Evolutionary conservation across 2,797 vertebrate genomes (phyloP).

Genomic region (Pseudopleuronectes americanus): DNA sequence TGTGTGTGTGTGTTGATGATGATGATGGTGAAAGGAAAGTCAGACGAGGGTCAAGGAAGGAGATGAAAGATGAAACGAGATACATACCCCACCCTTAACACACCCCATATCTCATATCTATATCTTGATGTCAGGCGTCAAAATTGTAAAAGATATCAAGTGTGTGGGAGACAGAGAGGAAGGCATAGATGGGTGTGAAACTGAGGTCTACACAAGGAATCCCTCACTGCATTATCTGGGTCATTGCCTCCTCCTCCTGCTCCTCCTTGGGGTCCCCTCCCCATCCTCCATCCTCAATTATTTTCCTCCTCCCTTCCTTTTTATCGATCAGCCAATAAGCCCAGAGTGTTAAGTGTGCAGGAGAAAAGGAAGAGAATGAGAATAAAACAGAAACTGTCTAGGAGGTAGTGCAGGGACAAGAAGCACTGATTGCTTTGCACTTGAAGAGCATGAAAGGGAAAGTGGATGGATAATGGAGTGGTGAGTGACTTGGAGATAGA

Average conservation of each 20-base stretch:
- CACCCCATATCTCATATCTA: constrained; percentile 16
- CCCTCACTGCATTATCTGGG: constrained; percentile 85
- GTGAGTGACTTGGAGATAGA: neutral
- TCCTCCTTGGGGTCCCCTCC: constrained; percentile 12
- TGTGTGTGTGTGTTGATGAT: neutral
- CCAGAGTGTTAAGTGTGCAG: neutral
- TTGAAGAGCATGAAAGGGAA: constrained; percentile 7
- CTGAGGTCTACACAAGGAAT: constrained; percentile 64
- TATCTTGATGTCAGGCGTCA: neutral
- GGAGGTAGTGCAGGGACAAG: neutral
- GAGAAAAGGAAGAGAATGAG: constrained; percentile 1
- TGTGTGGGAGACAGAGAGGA: neutral
- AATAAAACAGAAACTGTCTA: constrained; percentile 1
- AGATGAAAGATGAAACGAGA: constrained; percentile 23
- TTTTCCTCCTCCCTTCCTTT: neutral
- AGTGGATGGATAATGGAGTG: neutral
- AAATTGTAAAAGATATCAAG: constrained; percentile 1
- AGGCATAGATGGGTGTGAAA: constrained; percentile 51
- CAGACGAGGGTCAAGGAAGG: constrained; percentile 47
- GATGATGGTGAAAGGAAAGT: constrained; percentile 28
- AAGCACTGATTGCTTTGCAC: constrained; percentile 1
- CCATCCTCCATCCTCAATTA: constrained; percentile 34
- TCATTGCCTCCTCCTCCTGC: constrained; percentile 73
- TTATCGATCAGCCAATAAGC: constrained; percentile 44
- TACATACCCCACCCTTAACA: neutral